A percentile compares a stretch with the other conserved stretches of the same genome.
These are phyloP conservation scores for Uria lomvia DNA, from an alignment of 2,113 vertebrate genomes.

Conservation along the genomic window DNA sequence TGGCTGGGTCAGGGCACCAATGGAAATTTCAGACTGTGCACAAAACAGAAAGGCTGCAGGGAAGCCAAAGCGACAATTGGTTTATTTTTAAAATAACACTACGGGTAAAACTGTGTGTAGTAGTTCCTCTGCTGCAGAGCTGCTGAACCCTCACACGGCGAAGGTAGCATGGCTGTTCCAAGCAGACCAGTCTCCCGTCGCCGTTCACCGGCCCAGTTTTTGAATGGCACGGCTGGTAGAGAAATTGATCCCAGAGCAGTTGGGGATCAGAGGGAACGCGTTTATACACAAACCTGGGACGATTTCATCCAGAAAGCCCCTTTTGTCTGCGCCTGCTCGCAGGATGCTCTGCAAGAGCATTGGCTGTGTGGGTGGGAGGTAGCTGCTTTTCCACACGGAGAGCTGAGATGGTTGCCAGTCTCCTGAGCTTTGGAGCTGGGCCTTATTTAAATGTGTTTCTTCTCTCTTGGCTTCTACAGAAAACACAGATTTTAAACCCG, in stretches of 20 bases:
- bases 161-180: not conserved
- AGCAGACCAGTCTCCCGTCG: not conserved
- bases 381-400: not conserved
- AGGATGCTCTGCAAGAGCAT: not conserved
- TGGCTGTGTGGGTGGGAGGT: not conserved
- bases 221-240: not conserved
- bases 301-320: not conserved
- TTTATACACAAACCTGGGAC: not conserved
- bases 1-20: not conserved
- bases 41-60: not conserved
- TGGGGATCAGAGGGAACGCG: fast-evolving
- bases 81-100: not conserved
- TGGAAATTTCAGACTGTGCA: slow-evolving; percentile 8
- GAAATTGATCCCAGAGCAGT: not conserved
- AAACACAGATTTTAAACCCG: not conserved
- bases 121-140: not conserved
- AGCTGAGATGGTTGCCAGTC: not conserved
- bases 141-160: not conserved
- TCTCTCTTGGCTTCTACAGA: not conserved
- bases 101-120: not conserved
- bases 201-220: not conserved
- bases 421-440: not conserved
- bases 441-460: not conserved
- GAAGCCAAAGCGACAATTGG: not conserved
- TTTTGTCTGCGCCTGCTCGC: not conserved